These are phyloP conservation scores for Stigmatopora argus DNA, from an alignment of 2,113 vertebrate genomes.

Conservation along the genomic window DNA sequence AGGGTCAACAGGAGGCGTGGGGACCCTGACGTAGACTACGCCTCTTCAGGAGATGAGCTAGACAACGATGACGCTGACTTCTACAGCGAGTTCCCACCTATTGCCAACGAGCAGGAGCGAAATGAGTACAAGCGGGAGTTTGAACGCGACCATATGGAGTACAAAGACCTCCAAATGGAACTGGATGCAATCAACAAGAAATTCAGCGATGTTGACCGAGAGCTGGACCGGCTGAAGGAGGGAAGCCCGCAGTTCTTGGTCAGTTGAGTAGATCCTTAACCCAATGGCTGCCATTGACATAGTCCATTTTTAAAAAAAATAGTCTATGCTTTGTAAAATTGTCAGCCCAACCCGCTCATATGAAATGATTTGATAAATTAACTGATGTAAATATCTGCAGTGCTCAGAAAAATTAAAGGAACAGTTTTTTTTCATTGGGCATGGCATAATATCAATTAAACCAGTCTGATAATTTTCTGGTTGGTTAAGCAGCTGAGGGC, in stretches of 20 bases:
- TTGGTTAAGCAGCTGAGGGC: too few species aligned
- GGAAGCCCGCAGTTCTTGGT: conserved; percentile 77
- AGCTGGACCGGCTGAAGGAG: conserved; percentile 74
- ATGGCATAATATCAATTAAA: too few species aligned
- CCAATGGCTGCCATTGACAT: too few species aligned
- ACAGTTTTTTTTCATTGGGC: too few species aligned
- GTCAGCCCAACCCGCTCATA: too few species aligned
- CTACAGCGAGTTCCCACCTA: conserved; percentile 74
- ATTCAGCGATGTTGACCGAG: conserved; percentile 68
- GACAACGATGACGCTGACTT: conserved; percentile 78
- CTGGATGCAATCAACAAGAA: conserved; percentile 74
- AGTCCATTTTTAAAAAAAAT: too few species aligned
- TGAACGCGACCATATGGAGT: conserved; percentile 75
- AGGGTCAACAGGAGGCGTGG: conserved; percentile 63
- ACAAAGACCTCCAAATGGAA: conserved; percentile 74
- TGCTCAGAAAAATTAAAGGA: too few species aligned
- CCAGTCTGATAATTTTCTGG: too few species aligned
- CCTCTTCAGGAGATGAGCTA: conserved; percentile 84
- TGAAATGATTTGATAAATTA: too few species aligned
- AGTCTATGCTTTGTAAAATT: too few species aligned
- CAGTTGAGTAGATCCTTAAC: conserved; percentile 8
- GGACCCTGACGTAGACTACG: conserved; percentile 77
- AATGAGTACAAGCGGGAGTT: conserved; percentile 74
- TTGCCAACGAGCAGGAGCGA: conserved; percentile 63
- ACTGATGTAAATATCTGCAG: too few species aligned